Evolutionary conservation across 2,797 vertebrate species (phyloP).

Genomic region (Schizopygopsis pylzovi): DNA sequence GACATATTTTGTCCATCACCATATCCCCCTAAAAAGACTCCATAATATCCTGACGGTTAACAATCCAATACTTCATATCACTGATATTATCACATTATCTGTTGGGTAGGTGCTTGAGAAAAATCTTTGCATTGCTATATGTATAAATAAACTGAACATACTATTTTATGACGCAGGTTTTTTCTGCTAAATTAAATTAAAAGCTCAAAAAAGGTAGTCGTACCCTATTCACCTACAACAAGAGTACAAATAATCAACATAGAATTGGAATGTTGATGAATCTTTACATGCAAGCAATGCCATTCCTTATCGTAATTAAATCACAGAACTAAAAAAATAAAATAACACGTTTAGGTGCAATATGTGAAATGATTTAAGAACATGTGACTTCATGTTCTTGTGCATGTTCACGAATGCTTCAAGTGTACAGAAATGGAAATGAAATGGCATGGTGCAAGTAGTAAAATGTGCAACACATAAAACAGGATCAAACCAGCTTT

Average conservation of each 20-base stretch:
- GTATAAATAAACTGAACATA: not conserved
- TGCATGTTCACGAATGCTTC: slow-evolving; percentile 29
- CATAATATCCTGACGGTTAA: not conserved
- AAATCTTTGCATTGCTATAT: not conserved
- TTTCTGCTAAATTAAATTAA: not conserved
- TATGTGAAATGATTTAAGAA: slow-evolving; percentile 9
- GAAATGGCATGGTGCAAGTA: slow-evolving; percentile 30
- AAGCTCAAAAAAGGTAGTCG: not conserved
- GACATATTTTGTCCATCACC: not conserved
- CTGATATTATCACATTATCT: slow-evolving; percentile 10
- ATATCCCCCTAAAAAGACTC: not conserved
- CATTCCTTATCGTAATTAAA: not conserved
- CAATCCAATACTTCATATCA: not conserved
- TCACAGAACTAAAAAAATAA: slow-evolving; percentile 6
- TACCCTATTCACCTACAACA: slow-evolving; percentile 7
- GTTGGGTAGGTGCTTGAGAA: not conserved
- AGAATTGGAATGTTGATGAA: slow-evolving; percentile 28
- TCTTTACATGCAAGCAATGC: slow-evolving; percentile 5
- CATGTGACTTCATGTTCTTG: slow-evolving; percentile 11
- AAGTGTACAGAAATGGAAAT: slow-evolving; percentile 29
- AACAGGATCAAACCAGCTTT: slow-evolving; percentile 10
- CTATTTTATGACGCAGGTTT: not conserved
- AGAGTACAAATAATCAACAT: slow-evolving; percentile 19
- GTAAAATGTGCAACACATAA: slow-evolving; percentile 40
- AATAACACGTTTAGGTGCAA: slow-evolving; percentile 24